Conservation (phyloP, 2,797 vertebrate species). For the Muraenolepis orangiensis region DNA sequence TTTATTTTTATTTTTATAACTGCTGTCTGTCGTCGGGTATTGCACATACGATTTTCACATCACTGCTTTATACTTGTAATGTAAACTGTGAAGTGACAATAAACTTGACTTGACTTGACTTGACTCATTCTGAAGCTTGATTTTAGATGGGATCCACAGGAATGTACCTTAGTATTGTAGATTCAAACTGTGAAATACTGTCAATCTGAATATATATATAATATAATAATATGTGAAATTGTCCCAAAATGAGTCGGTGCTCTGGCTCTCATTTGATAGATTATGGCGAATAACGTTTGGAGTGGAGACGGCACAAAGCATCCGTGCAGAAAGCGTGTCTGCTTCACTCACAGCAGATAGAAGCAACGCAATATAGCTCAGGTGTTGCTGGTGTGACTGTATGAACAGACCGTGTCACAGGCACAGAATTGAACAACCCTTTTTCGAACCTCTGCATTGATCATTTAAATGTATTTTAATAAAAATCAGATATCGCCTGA, state of each 20-base stretch:
- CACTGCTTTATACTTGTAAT: no score
- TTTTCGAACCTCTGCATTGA: neutral
- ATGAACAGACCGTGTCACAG: neutral
- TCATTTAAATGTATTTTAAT: no score
- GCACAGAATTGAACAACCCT: neutral
- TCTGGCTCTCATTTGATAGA: slow-evolving; percentile 17
- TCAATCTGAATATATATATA: neutral
- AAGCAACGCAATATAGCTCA: neutral
- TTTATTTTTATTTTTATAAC: no score
- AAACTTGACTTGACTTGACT: no score
- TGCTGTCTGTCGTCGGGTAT: no score
- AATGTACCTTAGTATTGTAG: neutral
- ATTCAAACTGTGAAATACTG: neutral
- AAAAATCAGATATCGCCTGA: neutral
- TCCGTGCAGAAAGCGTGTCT: neutral
- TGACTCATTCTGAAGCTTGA: neutral
- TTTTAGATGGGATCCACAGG: neutral
- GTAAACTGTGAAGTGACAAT: no score
- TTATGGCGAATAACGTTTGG: neutral
- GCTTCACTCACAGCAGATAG: neutral
- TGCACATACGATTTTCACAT: no score
- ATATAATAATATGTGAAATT: neutral
- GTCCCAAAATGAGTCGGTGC: slow-evolving; percentile 35
- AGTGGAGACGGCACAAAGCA: neutral
- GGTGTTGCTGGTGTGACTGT: neutral